Evolutionary conservation across 2,888 invertebrate genomes (phyloP), one percentile per base, ranked within the genome.

Genomic region (Lymantria dispar): DNA sequence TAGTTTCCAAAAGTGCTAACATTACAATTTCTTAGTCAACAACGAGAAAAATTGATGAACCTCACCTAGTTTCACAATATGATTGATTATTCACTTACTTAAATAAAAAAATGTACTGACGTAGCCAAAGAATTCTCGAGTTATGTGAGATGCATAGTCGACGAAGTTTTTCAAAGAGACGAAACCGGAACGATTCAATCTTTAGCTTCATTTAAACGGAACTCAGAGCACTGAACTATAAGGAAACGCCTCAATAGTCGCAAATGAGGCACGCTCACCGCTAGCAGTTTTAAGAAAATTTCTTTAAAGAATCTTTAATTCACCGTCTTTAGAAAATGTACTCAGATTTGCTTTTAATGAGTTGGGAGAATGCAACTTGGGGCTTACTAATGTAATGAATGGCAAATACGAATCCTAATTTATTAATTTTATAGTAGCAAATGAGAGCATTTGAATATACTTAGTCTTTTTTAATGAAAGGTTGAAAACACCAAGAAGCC

Each of bases 331-430:
- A 80, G 85, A 88, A 88, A 88, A 85, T 85, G 85, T 88, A 80
- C 70, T 79, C 76, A 83, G 87, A 88, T 90, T 88, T 87, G 86
- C 85, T 89, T 90, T 90, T 90, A 91, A 91, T 90, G 89, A 91
- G 87, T 89, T 89, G 83, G 77, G 78, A 82, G 81, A 80, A 82
- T 80, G 78, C 83, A 83, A 85, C 79, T 87, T 80, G 81, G 75
- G 85, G 80, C 83, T 87, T 87, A 83, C 85, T n/a, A 22, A 2
- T 22, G 2, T 22, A 22, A 22, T 85, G 78, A 87, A 87, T 83
- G 71, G 78, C 67, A 70, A 65, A 80, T 76, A 78, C 75, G 64
- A 71, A 68, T 67, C 61, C 22, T 68, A 69, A 70, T 75, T 75
- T 68, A 70, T 70, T 60, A 61, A 70, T 70, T 64, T 64, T 62